These are phyloP conservation scores for Erebia palarica DNA, from an alignment of 2,888 invertebrate genomes.

Conservation along the genomic window DNA sequence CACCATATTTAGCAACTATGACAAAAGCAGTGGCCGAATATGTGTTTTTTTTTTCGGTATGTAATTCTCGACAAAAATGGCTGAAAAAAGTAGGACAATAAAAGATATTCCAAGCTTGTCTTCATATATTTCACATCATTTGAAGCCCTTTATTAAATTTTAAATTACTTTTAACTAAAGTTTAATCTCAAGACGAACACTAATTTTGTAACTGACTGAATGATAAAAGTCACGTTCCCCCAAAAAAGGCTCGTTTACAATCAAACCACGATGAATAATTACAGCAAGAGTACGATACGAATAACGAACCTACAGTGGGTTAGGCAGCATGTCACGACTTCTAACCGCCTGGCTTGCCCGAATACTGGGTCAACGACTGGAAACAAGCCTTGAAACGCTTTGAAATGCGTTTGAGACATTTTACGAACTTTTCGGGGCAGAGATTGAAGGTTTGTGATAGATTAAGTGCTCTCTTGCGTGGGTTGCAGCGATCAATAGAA, in stretches of 20 bases:
- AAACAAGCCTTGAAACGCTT: conserved; percentile 48
- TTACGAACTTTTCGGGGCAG: conserved; percentile 18
- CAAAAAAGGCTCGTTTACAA: conserved; percentile 37
- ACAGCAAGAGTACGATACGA: conserved; percentile 44
- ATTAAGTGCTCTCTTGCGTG: conserved; percentile 18
- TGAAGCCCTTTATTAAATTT: neutral
- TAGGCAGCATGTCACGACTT: conserved; percentile 55
- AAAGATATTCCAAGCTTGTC: neutral
- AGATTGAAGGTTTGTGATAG: conserved; percentile 19
- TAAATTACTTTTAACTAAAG: neutral
- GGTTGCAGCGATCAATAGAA: neutral
- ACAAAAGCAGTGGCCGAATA: neutral
- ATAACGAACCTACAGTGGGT: conserved; percentile 44
- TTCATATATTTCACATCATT: neutral
- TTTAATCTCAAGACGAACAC: conserved; percentile 11
- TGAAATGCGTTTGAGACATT: conserved; percentile 42
- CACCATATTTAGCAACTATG: neutral
- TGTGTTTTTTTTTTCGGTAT: too few species aligned
- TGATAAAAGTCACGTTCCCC: conserved; percentile 28
- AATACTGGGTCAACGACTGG: conserved; percentile 62
- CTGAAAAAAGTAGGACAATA: too few species aligned
- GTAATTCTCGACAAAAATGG: too few species aligned
- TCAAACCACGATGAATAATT: conserved; percentile 35
- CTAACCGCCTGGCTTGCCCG: conserved; percentile 46
- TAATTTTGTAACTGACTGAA: conserved; percentile 26